phyloP scores from a whole-genome alignment of 2,797 vertebrate species.

The Squalus acanthias region DNA sequence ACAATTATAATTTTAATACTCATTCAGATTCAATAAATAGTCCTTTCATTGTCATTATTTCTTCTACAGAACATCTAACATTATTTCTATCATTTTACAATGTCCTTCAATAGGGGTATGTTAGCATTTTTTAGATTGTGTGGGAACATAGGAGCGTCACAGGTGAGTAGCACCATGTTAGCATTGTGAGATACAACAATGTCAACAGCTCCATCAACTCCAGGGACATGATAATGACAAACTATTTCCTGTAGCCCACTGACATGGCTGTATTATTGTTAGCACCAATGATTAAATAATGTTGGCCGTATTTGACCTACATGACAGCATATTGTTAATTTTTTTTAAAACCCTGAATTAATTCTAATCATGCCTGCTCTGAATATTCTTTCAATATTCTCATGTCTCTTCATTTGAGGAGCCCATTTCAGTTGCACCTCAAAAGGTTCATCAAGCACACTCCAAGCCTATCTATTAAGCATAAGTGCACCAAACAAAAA shows the following conservation, averaged over 20 bases:
- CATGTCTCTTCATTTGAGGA: not conserved
- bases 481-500: not conserved
- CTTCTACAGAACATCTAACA: not conserved
- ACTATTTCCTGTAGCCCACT: not conserved
- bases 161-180: not conserved
- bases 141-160: not conserved
- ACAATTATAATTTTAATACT: not conserved
- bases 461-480: not conserved
- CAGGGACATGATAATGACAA: not conserved
- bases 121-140: not conserved
- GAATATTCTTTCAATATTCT: not conserved
- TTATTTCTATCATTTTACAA: not conserved
- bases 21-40: not conserved
- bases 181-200: not conserved
- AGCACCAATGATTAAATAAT: not conserved
- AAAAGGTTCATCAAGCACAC: slow-evolving; percentile 1
- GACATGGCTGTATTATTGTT: not conserved
- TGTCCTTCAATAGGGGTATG: not conserved
- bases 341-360: not conserved
- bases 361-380: not conserved
- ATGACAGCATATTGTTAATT: not conserved
- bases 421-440: not conserved
- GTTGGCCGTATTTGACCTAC: not conserved
- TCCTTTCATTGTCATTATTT: not conserved
- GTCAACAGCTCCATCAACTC: not conserved